Evolutionary conservation across 2,888 invertebrate species (phyloP), one percentile per base, ranked within the genome.

Genomic region (Sarcophaga caerulescens): DNA sequence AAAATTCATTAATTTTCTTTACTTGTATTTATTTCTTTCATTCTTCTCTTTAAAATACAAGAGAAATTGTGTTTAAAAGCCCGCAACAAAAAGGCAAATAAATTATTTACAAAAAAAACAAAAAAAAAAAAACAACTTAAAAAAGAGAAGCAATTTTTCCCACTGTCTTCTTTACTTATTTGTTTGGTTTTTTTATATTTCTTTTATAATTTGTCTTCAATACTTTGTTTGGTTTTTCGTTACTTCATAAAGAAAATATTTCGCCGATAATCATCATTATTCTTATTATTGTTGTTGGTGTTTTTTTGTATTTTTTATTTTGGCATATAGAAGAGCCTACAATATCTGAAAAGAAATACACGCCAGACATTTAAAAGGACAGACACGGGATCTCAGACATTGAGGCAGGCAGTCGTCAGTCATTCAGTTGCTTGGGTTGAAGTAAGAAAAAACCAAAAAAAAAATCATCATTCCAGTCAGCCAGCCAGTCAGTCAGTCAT

Each of bases 401-500:
- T 14, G 52, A 52, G 17, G 52, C 52, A 52, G 52, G 17, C 52
- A 52, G 52, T 4, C 52, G 52, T 4, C 52, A 52, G 52, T 52
- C 52, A 35, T 35, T 35, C 35, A 8, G 3, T 52, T 52, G 12
- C 17, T 47, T 14, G 14, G 47, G 0, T 47, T 11, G 47, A 47
- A 47, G 47, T 35, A 6, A 35, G 35, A 6, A 35, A 25, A 25
- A 0, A 25, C 4, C 25, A 25, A 25, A 4, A 25, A 23, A 23
- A 47, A 47, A 47, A 14, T 3, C 47, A 47, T 14, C 14, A 47
- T 47, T 14, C 10, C 60, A 68, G 45, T 45, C 19, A 80, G 59
- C 44, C 45, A 69, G 12, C 14, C 66, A 62, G 8, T 0, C 70
- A 17, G 45, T 10, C 68, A 69, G n/a, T 69, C 75, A 81, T n/a